Evolutionary conservation across 2,888 invertebrate species (phyloP).

Genomic region (Altica lythri): DNA sequence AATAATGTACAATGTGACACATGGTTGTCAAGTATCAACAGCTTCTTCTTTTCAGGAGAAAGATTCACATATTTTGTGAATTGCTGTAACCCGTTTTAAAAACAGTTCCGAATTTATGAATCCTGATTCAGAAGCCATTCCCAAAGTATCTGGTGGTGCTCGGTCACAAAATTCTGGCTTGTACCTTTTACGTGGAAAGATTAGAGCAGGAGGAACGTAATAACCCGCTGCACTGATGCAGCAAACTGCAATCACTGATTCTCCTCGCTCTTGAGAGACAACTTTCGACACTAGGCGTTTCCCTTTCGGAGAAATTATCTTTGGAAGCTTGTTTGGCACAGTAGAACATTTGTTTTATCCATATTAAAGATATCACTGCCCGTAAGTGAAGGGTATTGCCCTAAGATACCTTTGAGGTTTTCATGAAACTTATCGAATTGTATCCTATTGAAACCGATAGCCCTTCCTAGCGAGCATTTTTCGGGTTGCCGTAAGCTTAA

Average conservation of each 20-base stretch:
- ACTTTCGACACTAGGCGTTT: neutral
- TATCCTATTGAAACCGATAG: too few relatives aligned
- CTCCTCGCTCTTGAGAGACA: neutral
- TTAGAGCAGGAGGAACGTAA: neutral
- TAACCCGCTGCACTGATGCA: neutral
- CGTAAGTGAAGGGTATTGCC: neutral
- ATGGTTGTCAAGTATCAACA: neutral
- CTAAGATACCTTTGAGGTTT: neutral
- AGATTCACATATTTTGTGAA: conserved; percentile 4
- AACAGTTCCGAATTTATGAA: conserved; percentile 39
- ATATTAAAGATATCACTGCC: neutral
- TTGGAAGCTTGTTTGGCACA: neutral
- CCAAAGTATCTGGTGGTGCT: neutral
- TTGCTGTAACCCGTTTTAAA: conserved; percentile 31
- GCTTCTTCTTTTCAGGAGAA: neutral
- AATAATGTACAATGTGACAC: neutral
- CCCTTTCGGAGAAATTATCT: neutral
- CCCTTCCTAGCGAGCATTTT: too few relatives aligned
- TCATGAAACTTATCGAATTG: neutral
- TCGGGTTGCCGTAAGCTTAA: too few relatives aligned
- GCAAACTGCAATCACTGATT: neutral
- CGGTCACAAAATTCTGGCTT: neutral
- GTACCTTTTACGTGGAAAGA: neutral
- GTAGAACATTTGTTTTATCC: neutral
- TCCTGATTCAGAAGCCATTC: neutral